phyloP scores from a whole-genome alignment of 2,113 vertebrate species.

The Tympanuchus pallidicinctus region DNA sequence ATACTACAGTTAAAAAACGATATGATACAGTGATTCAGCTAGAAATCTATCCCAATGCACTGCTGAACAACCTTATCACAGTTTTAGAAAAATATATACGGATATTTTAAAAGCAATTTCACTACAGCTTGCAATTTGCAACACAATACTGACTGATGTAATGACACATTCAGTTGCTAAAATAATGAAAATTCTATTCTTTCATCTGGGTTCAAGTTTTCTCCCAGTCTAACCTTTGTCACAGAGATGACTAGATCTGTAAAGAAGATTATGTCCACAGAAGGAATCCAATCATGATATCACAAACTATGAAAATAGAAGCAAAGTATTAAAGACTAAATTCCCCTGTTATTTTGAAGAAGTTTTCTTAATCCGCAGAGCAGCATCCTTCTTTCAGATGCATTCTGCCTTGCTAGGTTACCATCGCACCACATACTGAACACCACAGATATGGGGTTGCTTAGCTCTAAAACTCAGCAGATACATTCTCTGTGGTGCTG shows the following conservation, averaged over 20 bases:
- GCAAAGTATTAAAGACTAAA: not conserved
- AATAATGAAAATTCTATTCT: constrained; percentile 65
- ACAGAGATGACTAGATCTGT: constrained; percentile 45
- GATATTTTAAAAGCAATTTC: constrained; percentile 67
- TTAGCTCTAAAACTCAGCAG: not conserved
- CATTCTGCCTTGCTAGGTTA: not conserved
- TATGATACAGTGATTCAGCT: not conserved
- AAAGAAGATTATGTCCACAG: constrained; percentile 42
- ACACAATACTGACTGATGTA: constrained; percentile 45
- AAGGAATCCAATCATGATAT: constrained; percentile 47
- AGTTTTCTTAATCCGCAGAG: not conserved
- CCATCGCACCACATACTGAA: not conserved
- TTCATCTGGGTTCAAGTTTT: constrained; percentile 33
- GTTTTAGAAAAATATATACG: constrained; percentile 59
- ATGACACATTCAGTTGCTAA: constrained; percentile 70
- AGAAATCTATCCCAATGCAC: constrained; percentile 47
- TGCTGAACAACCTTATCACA: constrained; percentile 52
- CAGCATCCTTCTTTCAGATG: not conserved
- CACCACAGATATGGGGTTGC: not conserved
- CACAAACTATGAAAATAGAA: constrained; percentile 42
- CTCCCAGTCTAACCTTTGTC: constrained; percentile 56
- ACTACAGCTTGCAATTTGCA: constrained; percentile 57
- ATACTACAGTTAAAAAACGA: not conserved
- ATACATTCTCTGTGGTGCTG: not conserved
- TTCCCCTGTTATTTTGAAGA: not conserved